Base-by-base conservation (phyloP, 2,113 vertebrate species). In the Athene noctua region DNA sequence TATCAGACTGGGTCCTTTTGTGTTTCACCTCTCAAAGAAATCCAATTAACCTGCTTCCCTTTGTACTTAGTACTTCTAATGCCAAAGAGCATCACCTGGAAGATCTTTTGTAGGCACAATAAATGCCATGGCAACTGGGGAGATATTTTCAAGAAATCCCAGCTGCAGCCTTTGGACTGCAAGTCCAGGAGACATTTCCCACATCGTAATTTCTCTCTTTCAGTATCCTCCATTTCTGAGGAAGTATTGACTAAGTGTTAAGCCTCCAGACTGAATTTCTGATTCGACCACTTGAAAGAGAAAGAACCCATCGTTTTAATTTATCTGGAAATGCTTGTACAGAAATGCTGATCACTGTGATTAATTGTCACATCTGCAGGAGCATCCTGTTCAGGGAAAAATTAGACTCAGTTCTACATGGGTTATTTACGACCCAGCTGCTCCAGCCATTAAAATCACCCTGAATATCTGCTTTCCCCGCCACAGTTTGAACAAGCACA, bases 371-470 rank as follows among this genome's bases (percentile, higher is more conserved):
- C 92, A 94, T 89, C 81, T 92, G 94, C 78, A 72, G 81, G 88
- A 93, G 85, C 70, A 80, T 94, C 91, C 87, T 84, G 59, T 70
- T 94, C 79, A 81, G 86, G 57, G 66, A 73, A 95, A 94, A 94
- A 73, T 79, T 51, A 75, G 77, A 83, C 95, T 96, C 84, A 90
- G 86, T 75, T 85, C 93, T 78, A 44, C 8, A 5, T 42, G 86
- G 51, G 68, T 97, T 97, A 97, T 98, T 98, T 98, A 97, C 9
- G 21, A 83, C 68, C 72, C 98, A 98, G 98, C 98, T 98, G 97
- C 95, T 97, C 92, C 89, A 96, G 93, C 89, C 96, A 82, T 96
- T 96, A 95, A 94, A 93, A 94, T 84, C 86, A 13, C 26, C 42
- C 79, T 88, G 66, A 90, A 32, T 57, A 86, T 91, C 78, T 97